These are phyloP conservation scores for Folsomia manolachei DNA, from an alignment of 2,888 invertebrate genomes.

Conservation along the genomic window DNA sequence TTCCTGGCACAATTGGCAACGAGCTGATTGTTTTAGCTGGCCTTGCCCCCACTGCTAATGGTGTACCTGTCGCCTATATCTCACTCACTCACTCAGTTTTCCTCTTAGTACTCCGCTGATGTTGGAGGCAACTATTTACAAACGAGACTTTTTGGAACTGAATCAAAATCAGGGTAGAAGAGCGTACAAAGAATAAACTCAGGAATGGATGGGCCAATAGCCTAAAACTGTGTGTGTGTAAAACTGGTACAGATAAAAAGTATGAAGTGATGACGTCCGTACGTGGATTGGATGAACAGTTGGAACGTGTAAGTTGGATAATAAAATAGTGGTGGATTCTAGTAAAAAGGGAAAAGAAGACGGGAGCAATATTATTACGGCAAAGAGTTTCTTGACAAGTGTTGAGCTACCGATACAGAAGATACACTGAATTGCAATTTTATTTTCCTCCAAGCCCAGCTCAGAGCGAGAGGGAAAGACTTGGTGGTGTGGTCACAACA, in stretches of 20 bases:
- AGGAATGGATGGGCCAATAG: neutral
- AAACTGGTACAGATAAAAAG: neutral
- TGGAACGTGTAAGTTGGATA: neutral
- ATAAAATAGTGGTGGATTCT: neutral
- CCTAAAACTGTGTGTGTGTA: neutral
- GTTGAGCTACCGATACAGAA: no score
- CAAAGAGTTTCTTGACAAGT: no score
- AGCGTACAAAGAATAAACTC: no score
- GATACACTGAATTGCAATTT: no score
- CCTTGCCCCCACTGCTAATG: neutral
- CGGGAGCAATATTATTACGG: no score
- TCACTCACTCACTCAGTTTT: neutral
- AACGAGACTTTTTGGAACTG: neutral
- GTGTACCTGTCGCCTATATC: neutral
- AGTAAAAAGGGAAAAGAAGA: no score
- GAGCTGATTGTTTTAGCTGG: no score
- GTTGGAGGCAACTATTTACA: neutral
- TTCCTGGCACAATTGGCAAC: no score
- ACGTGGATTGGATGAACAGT: neutral
- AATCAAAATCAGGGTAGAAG: neutral
- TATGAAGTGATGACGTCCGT: neutral
- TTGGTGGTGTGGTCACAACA: slow-evolving; percentile 4
- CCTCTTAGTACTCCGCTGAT: no score
- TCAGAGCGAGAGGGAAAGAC: neutral
- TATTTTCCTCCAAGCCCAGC: no score